Percentiles rank a stretch among this genome's conserved stretches.
Evolutionary conservation across 1,140 invertebrate genomes (phyloP).

Genomic region (Prorops nasuta): DNA sequence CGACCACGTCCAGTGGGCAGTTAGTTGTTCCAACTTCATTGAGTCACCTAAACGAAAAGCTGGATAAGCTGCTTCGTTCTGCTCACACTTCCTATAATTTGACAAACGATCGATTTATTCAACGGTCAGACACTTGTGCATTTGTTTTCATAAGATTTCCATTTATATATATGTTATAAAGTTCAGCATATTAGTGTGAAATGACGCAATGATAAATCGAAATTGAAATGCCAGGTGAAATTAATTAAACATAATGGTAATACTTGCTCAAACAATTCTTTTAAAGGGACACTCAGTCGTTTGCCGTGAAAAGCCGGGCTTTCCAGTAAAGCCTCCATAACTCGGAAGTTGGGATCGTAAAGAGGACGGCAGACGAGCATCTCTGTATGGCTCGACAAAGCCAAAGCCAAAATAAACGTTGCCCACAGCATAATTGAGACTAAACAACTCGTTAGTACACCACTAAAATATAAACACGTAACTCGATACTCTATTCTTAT

Average conservation of each 20-base stretch:
- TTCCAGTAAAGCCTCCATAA: slow-evolving; percentile 44
- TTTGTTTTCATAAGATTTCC: too few relatives aligned
- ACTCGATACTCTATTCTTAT: not conserved
- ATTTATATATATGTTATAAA: too few relatives aligned
- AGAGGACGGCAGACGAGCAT: slow-evolving; percentile 47
- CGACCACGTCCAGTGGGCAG: slow-evolving; percentile 64
- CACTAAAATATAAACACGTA: slow-evolving; percentile 31
- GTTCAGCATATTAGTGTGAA: too few relatives aligned
- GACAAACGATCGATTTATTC: too few relatives aligned
- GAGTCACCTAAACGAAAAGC: slow-evolving; percentile 69
- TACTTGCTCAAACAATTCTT: slow-evolving; percentile 45
- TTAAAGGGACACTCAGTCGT: slow-evolving; percentile 37
- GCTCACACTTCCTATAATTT: slow-evolving; percentile 66
- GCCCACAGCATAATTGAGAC: slow-evolving; percentile 46
- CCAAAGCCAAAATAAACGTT: slow-evolving; percentile 34
- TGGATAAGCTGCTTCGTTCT: slow-evolving; percentile 67
- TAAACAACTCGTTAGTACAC: slow-evolving; percentile 38
- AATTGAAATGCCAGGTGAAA: too few relatives aligned
- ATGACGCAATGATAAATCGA: too few relatives aligned
- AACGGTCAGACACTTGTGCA: too few relatives aligned
- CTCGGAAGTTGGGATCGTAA: slow-evolving; percentile 44
- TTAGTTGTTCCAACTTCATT: slow-evolving; percentile 63
- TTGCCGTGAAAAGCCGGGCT: slow-evolving; percentile 41
- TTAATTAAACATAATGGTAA: too few relatives aligned
- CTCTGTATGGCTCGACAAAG: slow-evolving; percentile 43